phyloP scores from a whole-genome alignment of 1,140 invertebrate species.

The Limonius californicus region DNA sequence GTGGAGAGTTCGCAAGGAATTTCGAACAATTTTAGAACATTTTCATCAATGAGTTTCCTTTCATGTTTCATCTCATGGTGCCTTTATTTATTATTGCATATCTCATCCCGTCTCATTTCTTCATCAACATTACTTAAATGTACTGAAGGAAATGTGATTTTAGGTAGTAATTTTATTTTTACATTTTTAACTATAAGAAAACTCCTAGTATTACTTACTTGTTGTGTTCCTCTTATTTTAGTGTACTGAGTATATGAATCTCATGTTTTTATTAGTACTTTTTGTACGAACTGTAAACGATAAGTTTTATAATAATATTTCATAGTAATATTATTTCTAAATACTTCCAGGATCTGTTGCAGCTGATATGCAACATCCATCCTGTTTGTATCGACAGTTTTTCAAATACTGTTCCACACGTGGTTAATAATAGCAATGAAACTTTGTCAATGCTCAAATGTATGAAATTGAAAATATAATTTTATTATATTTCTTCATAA shows the following conservation, averaged over 20 bases:
- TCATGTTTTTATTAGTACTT: background rate
- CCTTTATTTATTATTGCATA: conserved; percentile 15
- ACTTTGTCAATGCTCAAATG: background rate
- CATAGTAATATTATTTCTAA: no score
- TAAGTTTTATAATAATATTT: background rate
- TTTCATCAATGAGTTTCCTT: background rate
- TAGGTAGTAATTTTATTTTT: background rate
- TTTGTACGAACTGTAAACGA: background rate
- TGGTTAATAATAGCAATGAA: background rate
- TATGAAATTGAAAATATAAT: background rate
- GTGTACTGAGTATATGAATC: background rate
- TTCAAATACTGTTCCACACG: background rate
- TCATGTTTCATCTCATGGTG: background rate
- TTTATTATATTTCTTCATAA: background rate
- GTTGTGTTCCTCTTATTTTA: background rate
- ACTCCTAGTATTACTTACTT: background rate
- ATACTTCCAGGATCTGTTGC: no score
- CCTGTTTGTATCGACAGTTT: no score
- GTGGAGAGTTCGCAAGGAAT: conserved; percentile 54
- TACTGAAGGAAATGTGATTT: conserved; percentile 17
- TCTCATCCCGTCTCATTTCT: conserved; percentile 20
- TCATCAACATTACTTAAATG: conserved; percentile 23
- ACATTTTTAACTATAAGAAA: background rate
- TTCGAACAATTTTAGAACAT: conserved; percentile 8
- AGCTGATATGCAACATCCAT: no score